Percentiles rank a stretch among this genome's conserved stretches.
These are phyloP conservation scores for Leptarthrus brevirostris DNA, from an alignment of 2,888 invertebrate genomes.

Conservation along the genomic window DNA sequence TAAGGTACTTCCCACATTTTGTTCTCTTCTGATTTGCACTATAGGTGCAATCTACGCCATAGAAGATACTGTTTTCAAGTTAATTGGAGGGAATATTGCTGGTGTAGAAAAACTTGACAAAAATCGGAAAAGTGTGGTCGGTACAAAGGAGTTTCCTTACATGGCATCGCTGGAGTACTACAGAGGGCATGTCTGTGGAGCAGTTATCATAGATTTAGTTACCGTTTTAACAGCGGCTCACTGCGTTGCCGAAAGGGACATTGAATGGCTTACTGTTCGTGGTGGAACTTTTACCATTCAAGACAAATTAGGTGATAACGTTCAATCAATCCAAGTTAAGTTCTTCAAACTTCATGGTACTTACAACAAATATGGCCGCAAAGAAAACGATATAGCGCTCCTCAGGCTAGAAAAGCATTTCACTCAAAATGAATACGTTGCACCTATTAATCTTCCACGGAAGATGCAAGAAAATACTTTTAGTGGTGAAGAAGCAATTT, in stretches of 20 bases:
- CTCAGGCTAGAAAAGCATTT: background rate
- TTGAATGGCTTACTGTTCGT: background rate
- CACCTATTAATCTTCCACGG: background rate
- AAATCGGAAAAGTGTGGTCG: background rate
- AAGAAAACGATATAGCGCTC: background rate
- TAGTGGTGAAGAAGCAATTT: background rate
- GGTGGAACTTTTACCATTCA: background rate
- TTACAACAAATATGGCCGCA: background rate
- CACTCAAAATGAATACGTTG: background rate
- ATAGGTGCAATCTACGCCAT: no score
- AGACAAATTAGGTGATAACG: background rate
- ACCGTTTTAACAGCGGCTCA: background rate
- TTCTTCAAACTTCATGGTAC: background rate
- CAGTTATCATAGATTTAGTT: background rate
- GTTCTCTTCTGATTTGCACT: no score
- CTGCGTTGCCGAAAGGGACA: background rate
- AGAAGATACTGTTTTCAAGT: background rate
- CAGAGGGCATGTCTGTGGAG: background rate
- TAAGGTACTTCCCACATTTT: no score
- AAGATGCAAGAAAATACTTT: background rate
- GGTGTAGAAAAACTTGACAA: background rate
- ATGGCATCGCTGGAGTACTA: background rate
- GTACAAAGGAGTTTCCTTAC: background rate
- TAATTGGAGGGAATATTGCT: background rate
- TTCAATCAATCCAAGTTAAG: background rate